These are phyloP conservation scores for Terrapene triunguis DNA, from an alignment of 2,113 vertebrate species.

Conservation along the genomic window DNA sequence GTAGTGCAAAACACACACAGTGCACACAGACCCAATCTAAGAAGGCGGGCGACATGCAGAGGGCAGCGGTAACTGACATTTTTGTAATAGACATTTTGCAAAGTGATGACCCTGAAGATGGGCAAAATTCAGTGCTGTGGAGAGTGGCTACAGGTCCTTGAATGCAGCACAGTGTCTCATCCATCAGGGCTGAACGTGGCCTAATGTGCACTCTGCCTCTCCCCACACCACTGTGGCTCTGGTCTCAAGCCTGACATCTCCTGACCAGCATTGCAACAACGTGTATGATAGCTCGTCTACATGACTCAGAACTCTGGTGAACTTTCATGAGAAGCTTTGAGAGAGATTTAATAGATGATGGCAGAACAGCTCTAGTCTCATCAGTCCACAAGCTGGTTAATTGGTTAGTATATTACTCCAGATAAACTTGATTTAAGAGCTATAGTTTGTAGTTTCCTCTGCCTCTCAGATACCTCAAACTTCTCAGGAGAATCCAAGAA, in stretches of 20 bases:
- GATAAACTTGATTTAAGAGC: not conserved
- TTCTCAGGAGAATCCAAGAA: accelerated
- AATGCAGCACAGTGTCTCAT: not conserved
- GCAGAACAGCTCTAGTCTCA: not conserved
- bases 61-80: not conserved
- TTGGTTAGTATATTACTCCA: not conserved
- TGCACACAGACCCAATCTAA: not conserved
- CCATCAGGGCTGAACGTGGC: no score
- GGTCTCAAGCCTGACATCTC: not conserved
- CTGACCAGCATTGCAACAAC: not conserved
- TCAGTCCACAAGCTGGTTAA: not conserved
- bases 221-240: not conserved
- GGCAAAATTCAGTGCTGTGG: not conserved
- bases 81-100: not conserved
- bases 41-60: not conserved
- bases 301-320: not conserved
- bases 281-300: not conserved
- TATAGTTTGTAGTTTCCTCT: not conserved
- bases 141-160: not conserved
- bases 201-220: not conserved
- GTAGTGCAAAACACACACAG: no score
- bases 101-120: not conserved
- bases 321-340: not conserved
- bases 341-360: not conserved
- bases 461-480: accelerated